Evolutionary conservation across 2,797 vertebrate genomes (phyloP).

Genomic region (Crenuchus spilurus): DNA sequence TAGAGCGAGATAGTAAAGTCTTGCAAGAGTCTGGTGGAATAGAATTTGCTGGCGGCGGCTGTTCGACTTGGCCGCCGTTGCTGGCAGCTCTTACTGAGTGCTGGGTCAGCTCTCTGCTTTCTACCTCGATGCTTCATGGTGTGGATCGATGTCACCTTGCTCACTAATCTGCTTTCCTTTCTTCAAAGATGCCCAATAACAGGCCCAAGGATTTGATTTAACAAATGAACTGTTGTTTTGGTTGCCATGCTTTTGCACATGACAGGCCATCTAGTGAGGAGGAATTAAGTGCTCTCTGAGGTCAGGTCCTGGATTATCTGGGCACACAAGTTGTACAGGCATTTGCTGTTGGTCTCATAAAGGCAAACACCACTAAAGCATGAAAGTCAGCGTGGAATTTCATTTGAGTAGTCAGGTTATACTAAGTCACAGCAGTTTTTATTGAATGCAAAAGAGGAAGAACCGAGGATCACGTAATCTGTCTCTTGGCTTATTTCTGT

Average conservation of each 20-base stretch:
- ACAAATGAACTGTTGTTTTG: conserved; percentile 70
- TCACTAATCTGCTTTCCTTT: conserved; percentile 69
- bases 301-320: background rate
- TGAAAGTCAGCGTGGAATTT: background rate
- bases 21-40: conserved; percentile 70
- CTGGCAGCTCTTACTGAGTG: conserved; percentile 69
- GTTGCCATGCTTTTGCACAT: conserved; percentile 21
- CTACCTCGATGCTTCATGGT: conserved; percentile 48
- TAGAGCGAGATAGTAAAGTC: conserved; percentile 72
- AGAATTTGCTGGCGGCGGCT: conserved; percentile 66
- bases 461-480: background rate
- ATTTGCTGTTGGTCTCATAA: background rate
- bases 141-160: conserved; percentile 67
- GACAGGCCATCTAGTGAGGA: conserved; percentile 27
- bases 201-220: conserved; percentile 63
- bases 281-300: background rate
- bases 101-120: conserved; percentile 45
- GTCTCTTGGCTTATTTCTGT: background rate
- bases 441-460: background rate
- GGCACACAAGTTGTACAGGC: background rate
- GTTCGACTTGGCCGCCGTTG: conserved; percentile 64
- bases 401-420: background rate
- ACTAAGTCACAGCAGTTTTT: background rate
- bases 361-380: background rate
- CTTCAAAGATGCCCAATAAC: conserved; percentile 65